These are phyloP conservation scores for Brachionus manjavacas DNA, from an alignment of 1,140 invertebrate genomes.

Conservation along the genomic window DNA sequence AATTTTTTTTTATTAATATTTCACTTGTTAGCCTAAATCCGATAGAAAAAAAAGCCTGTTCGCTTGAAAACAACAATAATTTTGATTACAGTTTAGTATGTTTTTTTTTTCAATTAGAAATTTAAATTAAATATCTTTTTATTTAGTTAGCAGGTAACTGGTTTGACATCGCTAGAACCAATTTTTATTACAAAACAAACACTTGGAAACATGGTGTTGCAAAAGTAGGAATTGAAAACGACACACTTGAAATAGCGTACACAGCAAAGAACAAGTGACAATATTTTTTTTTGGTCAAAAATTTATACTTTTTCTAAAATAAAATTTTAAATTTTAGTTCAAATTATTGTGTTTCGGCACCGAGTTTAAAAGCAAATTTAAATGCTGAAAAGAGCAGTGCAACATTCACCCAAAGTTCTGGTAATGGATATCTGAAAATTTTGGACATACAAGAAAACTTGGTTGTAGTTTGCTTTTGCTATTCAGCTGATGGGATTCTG, in stretches of 20 bases:
- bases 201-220: conserved; percentile 18
- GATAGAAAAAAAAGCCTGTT: not conserved
- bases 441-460: not conserved
- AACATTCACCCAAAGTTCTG: not conserved
- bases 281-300: not conserved
- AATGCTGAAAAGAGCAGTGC: not conserved
- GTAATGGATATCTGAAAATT: not conserved
- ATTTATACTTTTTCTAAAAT: not conserved
- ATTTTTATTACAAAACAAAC: not conserved
- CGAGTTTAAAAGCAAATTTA: not conserved
- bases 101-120: not conserved
- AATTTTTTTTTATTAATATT: not conserved
- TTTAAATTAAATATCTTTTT: not conserved
- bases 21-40: not conserved
- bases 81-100: not conserved
- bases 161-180: conserved; percentile 10
- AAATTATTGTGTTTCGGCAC: not conserved
- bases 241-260: not conserved
- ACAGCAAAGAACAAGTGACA: not conserved
- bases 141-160: conserved; percentile 20
- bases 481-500: not conserved
- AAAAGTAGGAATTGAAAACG: not conserved
- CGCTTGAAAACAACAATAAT: not conserved
- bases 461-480: not conserved
- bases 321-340: not conserved